Conservation (phyloP, 2,888 invertebrate genomes). For the Diarsia rubi region DNA sequence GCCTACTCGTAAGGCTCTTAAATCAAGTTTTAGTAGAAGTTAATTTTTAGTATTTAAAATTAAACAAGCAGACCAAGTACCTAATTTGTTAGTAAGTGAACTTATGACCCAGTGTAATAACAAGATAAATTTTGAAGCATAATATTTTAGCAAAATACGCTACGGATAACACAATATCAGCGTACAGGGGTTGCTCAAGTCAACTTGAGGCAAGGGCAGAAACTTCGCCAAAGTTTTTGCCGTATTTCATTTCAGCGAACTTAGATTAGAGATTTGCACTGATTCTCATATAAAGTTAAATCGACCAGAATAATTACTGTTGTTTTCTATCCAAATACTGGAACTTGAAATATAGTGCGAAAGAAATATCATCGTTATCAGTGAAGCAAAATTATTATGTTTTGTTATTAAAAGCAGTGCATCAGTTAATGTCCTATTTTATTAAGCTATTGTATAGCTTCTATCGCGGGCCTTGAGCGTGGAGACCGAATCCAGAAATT, state of each 20-base stretch:
- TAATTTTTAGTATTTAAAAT: constrained; percentile 2
- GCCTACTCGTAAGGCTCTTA: not conserved
- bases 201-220: constrained; percentile 40
- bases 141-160: constrained; percentile 35
- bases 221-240: constrained; percentile 23
- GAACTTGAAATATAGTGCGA: too few species aligned
- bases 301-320: constrained; percentile 21
- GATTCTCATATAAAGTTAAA: constrained; percentile 29
- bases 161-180: constrained; percentile 30
- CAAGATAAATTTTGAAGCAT: constrained; percentile 18
- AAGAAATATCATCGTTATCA: too few species aligned
- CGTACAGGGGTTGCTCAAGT: constrained; percentile 35
- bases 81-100: not conserved
- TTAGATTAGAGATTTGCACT: constrained; percentile 22
- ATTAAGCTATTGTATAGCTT: too few species aligned
- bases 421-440: too few species aligned
- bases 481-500: too few species aligned
- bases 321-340: not conserved
- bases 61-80: not conserved
- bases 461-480: too few species aligned
- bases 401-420: too few species aligned
- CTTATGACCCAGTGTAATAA: constrained; percentile 7
- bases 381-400: too few species aligned
- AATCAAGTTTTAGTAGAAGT: not conserved
- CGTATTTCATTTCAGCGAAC: constrained; percentile 45